Evolutionary conservation across 1,140 invertebrate species (phyloP).

Genomic region (Lineus longissimus): DNA sequence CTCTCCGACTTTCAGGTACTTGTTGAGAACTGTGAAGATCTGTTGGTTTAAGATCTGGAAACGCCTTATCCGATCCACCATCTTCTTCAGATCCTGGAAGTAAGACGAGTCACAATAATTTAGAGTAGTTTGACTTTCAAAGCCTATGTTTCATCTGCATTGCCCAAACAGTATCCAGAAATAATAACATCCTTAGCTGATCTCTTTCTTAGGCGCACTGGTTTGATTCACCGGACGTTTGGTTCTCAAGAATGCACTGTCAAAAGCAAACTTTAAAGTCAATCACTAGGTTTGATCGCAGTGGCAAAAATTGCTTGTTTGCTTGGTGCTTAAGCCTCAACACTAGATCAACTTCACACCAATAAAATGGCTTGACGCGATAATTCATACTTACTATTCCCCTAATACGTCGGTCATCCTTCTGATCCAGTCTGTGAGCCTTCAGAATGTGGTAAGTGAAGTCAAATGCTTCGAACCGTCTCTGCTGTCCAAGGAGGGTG

Average conservation of each 20-base stretch:
- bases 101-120: background rate
- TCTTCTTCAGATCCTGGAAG: conserved; percentile 79
- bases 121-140: too few relatives aligned
- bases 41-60: conserved; percentile 97
- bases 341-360: background rate
- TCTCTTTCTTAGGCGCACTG: too few relatives aligned
- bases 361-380: background rate
- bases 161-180: background rate
- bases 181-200: too few relatives aligned
- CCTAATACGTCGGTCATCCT: conserved; percentile 85
- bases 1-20: conserved; percentile 75
- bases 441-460: conserved; percentile 96
- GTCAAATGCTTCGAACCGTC: conserved; percentile 93
- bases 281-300: background rate
- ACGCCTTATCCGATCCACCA: conserved; percentile 91
- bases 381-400: conserved; percentile 75
- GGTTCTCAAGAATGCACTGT: too few relatives aligned
- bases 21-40: conserved; percentile 92
- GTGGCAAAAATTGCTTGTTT: background rate
- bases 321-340: background rate
- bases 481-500: conserved; percentile 88
- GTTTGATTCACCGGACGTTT: too few relatives aligned
- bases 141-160: background rate
- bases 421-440: conserved; percentile 91
- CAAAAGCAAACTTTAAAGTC: too few relatives aligned